Evolutionary conservation across 2,797 vertebrate genomes (phyloP).

Genomic region (Spheniscus humboldti): DNA sequence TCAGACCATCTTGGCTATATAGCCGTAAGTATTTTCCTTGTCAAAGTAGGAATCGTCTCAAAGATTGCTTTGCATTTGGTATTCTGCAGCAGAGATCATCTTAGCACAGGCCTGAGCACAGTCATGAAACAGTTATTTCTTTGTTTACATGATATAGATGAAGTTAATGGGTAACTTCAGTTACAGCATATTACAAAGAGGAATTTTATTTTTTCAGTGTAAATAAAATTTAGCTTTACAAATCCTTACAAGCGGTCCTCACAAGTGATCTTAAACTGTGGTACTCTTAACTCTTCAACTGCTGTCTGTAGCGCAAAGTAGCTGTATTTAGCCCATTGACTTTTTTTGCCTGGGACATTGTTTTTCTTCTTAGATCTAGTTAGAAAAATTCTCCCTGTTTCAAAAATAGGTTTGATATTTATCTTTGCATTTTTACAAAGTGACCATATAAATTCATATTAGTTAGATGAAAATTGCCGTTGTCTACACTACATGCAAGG

Average conservation of each 20-base stretch:
- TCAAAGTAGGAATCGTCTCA: neutral
- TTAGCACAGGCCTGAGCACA: neutral
- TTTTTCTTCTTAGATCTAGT: neutral
- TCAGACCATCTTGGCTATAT: neutral
- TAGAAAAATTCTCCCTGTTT: neutral
- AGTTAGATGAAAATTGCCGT: neutral
- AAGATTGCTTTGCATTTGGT: neutral
- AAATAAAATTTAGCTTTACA: neutral
- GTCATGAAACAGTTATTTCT: neutral
- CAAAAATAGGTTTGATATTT: neutral
- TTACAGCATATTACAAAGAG: neutral
- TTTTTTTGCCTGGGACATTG: neutral
- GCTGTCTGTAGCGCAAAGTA: neutral
- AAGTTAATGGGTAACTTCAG: slow-evolving; percentile 4
- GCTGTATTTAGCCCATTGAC: neutral
- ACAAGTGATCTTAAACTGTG: neutral
- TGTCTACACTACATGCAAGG: neutral
- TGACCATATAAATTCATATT: neutral
- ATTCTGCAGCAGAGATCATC: neutral
- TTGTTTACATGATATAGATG: neutral
- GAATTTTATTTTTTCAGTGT: neutral
- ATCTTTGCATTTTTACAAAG: neutral
- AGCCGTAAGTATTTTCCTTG: neutral
- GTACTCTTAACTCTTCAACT: neutral
- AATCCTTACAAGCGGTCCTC: neutral